phyloP scores from a whole-genome alignment of 2,888 invertebrate species.

The Druceiella hillmani region DNA sequence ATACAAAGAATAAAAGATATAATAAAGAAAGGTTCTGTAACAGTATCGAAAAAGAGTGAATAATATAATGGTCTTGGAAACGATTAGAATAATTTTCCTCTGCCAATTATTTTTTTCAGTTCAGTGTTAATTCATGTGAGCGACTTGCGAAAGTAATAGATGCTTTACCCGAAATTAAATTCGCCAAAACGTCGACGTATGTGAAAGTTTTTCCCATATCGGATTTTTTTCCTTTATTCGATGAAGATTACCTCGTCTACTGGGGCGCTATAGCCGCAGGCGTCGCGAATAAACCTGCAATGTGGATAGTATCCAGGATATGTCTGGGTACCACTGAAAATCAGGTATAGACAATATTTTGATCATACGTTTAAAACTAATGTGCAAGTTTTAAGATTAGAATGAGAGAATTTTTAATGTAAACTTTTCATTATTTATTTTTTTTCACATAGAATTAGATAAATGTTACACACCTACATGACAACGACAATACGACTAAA shows the following conservation, averaged over 20 bases:
- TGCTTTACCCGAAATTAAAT: conserved; percentile 44
- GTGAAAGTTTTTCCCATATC: conserved; percentile 48
- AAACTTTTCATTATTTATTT: too few relatives aligned
- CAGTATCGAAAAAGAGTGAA: too few relatives aligned
- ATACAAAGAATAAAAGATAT: too few relatives aligned
- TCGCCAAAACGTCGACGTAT: conserved; percentile 45
- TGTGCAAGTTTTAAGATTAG: too few relatives aligned
- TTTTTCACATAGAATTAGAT: too few relatives aligned
- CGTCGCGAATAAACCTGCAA: conserved; percentile 40
- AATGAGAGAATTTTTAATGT: too few relatives aligned
- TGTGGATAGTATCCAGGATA: conserved; percentile 58
- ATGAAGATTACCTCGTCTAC: conserved; percentile 59
- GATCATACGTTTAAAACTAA: too few relatives aligned
- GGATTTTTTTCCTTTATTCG: conserved; percentile 50
- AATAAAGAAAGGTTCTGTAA: too few relatives aligned
- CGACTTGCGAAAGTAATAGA: conserved; percentile 39
- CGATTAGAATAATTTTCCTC: conserved; percentile 13
- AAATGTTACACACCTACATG: too few relatives aligned
- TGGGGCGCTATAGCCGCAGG: conserved; percentile 52
- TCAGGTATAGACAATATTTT: conserved; percentile 45
- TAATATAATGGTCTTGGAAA: too few relatives aligned
- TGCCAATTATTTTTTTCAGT: too few relatives aligned
- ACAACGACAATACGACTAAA: too few relatives aligned
- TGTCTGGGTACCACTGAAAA: conserved; percentile 52
- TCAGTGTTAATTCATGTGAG: conserved; percentile 42